These are phyloP conservation scores for Shargacucullia verbasci DNA, from an alignment of 2,888 invertebrate genomes.

Conservation along the genomic window DNA sequence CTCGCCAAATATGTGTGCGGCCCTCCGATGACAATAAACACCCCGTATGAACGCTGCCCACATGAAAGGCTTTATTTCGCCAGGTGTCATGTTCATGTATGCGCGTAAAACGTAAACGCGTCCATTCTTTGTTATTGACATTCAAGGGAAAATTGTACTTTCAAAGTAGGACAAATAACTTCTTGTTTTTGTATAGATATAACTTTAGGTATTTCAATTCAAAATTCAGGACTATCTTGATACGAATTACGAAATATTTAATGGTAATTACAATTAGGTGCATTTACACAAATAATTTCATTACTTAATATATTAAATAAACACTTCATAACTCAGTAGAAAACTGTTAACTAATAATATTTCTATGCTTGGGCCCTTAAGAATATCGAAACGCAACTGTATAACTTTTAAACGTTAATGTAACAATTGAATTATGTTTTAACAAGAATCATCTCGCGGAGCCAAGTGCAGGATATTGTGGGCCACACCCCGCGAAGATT, in stretches of 20 bases:
- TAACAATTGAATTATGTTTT: constrained; percentile 71
- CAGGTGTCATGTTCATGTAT: constrained; percentile 73
- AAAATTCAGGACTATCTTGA: no score
- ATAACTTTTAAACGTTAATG: constrained; percentile 54
- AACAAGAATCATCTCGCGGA: constrained; percentile 69
- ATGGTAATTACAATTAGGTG: no score
- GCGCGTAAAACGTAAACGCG: constrained; percentile 71
- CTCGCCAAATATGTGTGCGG: constrained; percentile 74
- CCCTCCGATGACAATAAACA: constrained; percentile 76
- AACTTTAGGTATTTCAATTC: background rate
- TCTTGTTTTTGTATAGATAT: constrained; percentile 23
- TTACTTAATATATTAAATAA: no score
- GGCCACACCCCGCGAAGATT: constrained; percentile 82
- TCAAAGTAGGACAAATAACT: constrained; percentile 28
- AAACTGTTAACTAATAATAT: no score
- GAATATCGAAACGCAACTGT: background rate
- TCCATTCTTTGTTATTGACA: constrained; percentile 66
- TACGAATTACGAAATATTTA: no score
- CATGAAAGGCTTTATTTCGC: constrained; percentile 76
- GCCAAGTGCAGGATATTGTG: constrained; percentile 83
- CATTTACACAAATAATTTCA: no score
- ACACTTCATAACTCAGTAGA: no score
- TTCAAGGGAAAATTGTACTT: constrained; percentile 55
- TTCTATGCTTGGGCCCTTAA: no score
- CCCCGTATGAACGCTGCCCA: constrained; percentile 70